Evolutionary conservation across 2,113 vertebrate genomes (phyloP).

Genomic region (Pao palembangensis): DNA sequence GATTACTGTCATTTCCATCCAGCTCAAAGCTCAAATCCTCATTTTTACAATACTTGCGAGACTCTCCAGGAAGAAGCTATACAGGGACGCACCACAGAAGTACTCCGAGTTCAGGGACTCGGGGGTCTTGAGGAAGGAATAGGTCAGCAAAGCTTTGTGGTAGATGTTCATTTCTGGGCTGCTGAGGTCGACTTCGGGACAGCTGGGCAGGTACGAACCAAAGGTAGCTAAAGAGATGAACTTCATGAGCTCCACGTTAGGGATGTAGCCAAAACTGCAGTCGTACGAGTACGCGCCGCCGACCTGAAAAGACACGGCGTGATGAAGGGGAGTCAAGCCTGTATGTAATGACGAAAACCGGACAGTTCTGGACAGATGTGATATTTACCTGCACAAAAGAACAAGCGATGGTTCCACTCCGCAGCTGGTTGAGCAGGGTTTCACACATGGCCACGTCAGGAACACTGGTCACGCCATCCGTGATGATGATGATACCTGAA

Average conservation of each 20-base stretch:
- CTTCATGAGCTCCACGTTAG: constrained; percentile 98
- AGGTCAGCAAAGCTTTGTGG: constrained; percentile 92
- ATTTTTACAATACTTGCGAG: neutral
- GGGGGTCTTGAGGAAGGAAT: constrained; percentile 90
- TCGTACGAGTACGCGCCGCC: constrained; percentile 94
- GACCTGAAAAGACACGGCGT: constrained; percentile 71
- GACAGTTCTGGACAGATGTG: neutral
- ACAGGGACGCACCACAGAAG: constrained; percentile 82
- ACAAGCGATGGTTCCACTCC: constrained; percentile 91
- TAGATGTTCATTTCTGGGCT: constrained; percentile 87
- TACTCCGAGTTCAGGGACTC: constrained; percentile 93
- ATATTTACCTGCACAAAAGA: constrained; percentile 91
- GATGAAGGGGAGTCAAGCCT: neutral
- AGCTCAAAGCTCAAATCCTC: neutral
- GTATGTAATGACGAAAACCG: too few species aligned
- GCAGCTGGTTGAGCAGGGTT: constrained; percentile 92
- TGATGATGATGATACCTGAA: constrained; percentile 95
- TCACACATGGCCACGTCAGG: constrained; percentile 95
- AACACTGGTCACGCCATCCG: constrained; percentile 97
- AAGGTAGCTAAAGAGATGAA: constrained; percentile 97
- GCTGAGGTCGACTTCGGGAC: constrained; percentile 80
- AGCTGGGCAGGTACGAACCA: constrained; percentile 90
- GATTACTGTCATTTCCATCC: neutral
- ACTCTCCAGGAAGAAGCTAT: neutral
- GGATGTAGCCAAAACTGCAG: constrained; percentile 95